Conservation (phyloP, 2,113 vertebrate species). For the Gasterosteus nipponicus region DNA sequence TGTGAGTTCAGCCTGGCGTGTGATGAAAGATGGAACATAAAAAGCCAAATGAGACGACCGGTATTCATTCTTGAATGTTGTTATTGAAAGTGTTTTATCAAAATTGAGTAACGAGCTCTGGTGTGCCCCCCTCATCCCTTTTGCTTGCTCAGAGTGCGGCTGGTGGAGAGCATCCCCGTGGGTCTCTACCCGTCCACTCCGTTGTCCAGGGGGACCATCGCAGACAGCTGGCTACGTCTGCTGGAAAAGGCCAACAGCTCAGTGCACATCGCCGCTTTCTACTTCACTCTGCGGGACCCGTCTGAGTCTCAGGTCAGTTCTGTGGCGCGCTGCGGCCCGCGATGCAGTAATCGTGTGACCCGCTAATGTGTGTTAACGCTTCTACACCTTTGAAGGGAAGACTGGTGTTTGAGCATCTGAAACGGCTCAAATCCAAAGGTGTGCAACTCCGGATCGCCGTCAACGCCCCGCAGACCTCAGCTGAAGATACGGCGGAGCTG, state of each 20-base stretch:
- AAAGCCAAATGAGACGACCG: too few relatives aligned
- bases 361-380: not conserved
- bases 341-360: not conserved
- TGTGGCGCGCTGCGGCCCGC: not conserved
- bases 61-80: too few relatives aligned
- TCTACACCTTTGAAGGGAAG: constrained; percentile 68
- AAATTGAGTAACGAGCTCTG: too few relatives aligned
- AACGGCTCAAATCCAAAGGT: constrained; percentile 72
- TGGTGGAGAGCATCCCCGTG: constrained; percentile 82
- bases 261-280: constrained; percentile 81
- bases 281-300: constrained; percentile 76
- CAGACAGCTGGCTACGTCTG: constrained; percentile 78
- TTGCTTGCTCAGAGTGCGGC: constrained; percentile 62
- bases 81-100: too few relatives aligned
- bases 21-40: too few relatives aligned
- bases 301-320: constrained; percentile 69
- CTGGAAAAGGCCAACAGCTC: constrained; percentile 76
- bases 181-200: constrained; percentile 55
- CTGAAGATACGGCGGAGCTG: constrained; percentile 73
- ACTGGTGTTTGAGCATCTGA: constrained; percentile 75
- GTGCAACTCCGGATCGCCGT: constrained; percentile 79
- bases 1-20: too few relatives aligned
- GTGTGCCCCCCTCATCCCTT: not conserved
- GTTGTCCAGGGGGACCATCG: constrained; percentile 61
- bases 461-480: constrained; percentile 75